Conservation (phyloP, 2,888 invertebrate species). For the Ommatoiulus sabulosus region DNA sequence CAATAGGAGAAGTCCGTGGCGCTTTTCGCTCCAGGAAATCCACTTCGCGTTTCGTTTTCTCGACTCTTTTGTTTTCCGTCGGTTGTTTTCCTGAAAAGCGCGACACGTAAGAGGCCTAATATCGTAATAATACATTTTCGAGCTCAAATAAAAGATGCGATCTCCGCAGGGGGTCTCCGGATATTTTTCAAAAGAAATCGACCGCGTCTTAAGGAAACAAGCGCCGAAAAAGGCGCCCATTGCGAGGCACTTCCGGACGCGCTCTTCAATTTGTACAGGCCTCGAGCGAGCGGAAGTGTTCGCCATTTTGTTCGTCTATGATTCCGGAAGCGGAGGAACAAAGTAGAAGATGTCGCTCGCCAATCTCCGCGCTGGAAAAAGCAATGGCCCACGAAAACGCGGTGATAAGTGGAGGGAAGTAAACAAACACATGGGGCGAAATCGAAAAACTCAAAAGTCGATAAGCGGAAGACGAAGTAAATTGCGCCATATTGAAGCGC, state of each 20-base stretch:
- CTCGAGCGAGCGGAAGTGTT: constrained; percentile 12
- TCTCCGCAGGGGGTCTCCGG: constrained; percentile 10
- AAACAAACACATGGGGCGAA: not conserved
- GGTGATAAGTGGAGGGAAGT: not conserved
- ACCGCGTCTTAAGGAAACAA: constrained; percentile 27
- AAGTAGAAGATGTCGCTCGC: not conserved
- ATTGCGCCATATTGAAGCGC: not conserved
- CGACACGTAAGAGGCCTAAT: not conserved
- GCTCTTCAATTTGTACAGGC: constrained; percentile 28
- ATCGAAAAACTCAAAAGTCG: constrained; percentile 26
- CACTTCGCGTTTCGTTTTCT: not conserved
- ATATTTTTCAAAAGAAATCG: constrained; percentile 26
- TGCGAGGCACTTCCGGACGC: constrained; percentile 26
- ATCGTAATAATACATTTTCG: constrained; percentile 15
- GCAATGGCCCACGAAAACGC: constrained; percentile 6
- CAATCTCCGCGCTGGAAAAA: constrained; percentile 25
- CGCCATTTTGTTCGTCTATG: constrained; percentile 27
- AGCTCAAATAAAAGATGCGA: not conserved
- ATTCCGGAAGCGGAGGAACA: constrained; percentile 34
- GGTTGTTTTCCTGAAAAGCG: not conserved
- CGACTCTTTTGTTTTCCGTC: not conserved
- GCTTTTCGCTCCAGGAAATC: not conserved
- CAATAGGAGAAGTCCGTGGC: not conserved
- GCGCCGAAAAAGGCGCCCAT: constrained; percentile 34
- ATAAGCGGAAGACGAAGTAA: constrained; percentile 11